Conservation (phyloP, 2,113 vertebrate genomes). For the Ancistrus triradiatus region DNA sequence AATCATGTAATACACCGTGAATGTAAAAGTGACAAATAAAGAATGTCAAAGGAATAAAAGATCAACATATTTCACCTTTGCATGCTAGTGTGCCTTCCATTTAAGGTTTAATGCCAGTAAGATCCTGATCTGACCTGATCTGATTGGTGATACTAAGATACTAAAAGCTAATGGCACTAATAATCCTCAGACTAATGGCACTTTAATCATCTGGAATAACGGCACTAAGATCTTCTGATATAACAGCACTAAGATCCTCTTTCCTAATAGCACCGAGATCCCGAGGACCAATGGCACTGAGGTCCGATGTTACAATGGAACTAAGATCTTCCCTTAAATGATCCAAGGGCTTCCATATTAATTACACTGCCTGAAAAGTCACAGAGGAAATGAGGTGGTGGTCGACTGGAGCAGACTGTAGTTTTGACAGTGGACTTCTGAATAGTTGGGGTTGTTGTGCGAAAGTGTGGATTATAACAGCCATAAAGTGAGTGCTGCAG, state of each 20-base stretch:
- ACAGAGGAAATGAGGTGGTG: not conserved
- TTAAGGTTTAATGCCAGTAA: not conserved
- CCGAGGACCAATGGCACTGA: too few species aligned
- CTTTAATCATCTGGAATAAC: not conserved
- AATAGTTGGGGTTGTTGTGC: conserved; percentile 27
- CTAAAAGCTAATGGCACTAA: not conserved
- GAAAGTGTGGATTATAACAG: conserved; percentile 64
- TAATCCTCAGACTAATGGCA: not conserved
- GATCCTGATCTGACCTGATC: not conserved
- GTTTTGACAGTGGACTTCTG: not conserved
- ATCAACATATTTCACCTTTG: too few species aligned
- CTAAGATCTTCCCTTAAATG: too few species aligned
- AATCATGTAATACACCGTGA: too few species aligned
- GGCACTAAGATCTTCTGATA: not conserved
- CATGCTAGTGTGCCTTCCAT: too few species aligned
- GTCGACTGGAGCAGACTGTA: not conserved
- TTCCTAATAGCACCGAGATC: too few species aligned
- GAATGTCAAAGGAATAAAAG: too few species aligned
- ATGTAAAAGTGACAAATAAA: too few species aligned
- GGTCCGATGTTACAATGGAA: too few species aligned
- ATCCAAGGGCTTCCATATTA: too few species aligned
- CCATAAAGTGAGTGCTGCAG: conserved; percentile 62
- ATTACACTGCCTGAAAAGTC: too few species aligned
- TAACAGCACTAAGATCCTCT: too few species aligned
- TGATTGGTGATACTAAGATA: not conserved